Evolutionary conservation across 2,797 vertebrate species (phyloP).

Genomic region (Sebastes oblongus): DNA sequence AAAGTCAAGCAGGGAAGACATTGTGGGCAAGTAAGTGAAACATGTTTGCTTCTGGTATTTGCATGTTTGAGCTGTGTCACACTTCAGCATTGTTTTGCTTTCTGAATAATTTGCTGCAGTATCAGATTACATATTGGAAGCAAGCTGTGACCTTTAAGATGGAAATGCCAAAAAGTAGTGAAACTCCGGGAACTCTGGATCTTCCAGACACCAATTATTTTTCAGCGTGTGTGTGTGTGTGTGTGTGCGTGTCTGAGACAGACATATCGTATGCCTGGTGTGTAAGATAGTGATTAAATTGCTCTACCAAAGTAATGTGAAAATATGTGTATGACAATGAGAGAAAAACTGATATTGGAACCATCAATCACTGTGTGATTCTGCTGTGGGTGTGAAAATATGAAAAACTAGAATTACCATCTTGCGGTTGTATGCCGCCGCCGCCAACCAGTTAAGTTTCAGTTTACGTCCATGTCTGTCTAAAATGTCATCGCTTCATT

Average conservation of each 20-base stretch:
- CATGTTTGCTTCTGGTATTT: conserved; percentile 6
- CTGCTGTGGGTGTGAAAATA: not conserved
- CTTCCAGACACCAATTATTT: conserved; percentile 65
- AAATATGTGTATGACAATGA: conserved; percentile 10
- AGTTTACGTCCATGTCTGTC: no score
- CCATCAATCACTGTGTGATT: conserved; percentile 33
- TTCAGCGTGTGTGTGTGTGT: not conserved
- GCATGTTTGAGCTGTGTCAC: conserved; percentile 11
- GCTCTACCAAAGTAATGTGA: conserved; percentile 6
- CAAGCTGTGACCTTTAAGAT: conserved; percentile 68
- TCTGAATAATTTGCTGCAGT: conserved; percentile 40
- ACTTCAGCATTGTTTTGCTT: conserved; percentile 30
- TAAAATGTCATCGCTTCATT: no score
- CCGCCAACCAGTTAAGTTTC: no score
- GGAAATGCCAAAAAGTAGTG: conserved; percentile 60
- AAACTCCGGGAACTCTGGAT: conserved; percentile 48
- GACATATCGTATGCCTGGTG: conserved; percentile 11
- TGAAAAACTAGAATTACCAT: not conserved
- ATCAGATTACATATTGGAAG: conserved; percentile 48
- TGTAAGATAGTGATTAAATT: conserved; percentile 38
- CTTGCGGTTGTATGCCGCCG: no score
- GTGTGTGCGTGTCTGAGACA: conserved; percentile 1
- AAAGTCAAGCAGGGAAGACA: conserved; percentile 4
- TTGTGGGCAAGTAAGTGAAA: not conserved
- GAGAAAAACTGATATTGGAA: conserved; percentile 18